Evolutionary conservation across 2,888 invertebrate species (phyloP), one percentile per base, ranked within the genome.

Genomic region (Baccha elongata): DNA sequence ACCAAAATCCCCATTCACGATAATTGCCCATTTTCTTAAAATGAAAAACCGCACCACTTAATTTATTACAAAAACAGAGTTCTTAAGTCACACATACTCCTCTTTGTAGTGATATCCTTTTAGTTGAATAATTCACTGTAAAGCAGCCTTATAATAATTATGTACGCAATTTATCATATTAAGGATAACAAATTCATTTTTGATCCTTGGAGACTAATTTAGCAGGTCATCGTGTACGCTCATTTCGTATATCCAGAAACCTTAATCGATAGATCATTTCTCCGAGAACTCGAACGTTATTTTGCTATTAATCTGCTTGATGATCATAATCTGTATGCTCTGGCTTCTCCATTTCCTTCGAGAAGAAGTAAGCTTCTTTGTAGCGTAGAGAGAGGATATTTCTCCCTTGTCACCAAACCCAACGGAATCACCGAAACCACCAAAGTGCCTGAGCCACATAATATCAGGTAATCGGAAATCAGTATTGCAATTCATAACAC

Each of bases 401-500:
- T 35, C 72, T 26, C 32, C 53, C 21, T 52, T 35, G 44, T 29
- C 29, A 46, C 26, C 52, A 58, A 60, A 52, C 67, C 50, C 50
- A 32, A 32, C 52, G 7, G 29, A 32, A 53, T 6, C 32, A 53
- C 8, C 23, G 40, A 40, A 37, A 32, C 55, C 37, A 55, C 55
- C 55, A 40, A 53, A 32, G 60, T 37, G 55, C 55, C 40, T 40
- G 35, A 64, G 29, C 62, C 55, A 48, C 48, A 50, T 21, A 64
- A 60, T 60, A 71, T 64, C 60, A 58, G 40, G 26, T 69, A 83
- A 78, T 78, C 72, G 72, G 44, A 73, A 83, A 72, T 76, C 72
- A 72, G 72, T 62, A 83, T 72, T 78, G 72, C 44, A 78, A 83
- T 83, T 83, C 72, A 62, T 44, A 73, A 68, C 83, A 83, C 83